Conservation (phyloP, 2,888 invertebrate species). For the Mesodorylaimus sp. region DNA sequence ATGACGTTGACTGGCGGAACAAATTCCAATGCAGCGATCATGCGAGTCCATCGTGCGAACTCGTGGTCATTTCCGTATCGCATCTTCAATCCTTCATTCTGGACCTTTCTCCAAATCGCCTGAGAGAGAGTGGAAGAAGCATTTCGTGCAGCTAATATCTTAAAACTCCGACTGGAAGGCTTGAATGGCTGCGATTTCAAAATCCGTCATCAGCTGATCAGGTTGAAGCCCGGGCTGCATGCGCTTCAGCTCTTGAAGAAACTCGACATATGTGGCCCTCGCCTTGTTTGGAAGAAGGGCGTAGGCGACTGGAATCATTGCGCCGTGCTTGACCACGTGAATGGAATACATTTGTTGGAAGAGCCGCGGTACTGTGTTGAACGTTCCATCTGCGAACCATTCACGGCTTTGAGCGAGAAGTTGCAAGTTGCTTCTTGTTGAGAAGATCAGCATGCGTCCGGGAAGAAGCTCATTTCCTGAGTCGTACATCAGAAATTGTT, state of each 20-base stretch:
- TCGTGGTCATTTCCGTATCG: too few species aligned
- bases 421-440: not conserved
- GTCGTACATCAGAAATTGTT: too few species aligned
- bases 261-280: not conserved
- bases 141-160: not conserved
- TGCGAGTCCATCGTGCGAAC: not conserved
- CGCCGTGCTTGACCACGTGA: not conserved
- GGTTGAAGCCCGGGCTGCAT: not conserved
- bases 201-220: not conserved
- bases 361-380: not conserved
- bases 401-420: not conserved
- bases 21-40: not conserved
- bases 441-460: not conserved
- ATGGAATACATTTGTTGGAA: not conserved
- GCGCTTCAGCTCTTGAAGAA: not conserved
- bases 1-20: not conserved
- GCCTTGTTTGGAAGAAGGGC: not conserved
- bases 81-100: not conserved
- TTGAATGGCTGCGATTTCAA: not conserved
- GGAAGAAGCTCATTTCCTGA: not conserved
- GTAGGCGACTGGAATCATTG: not conserved
- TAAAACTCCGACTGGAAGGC: not conserved
- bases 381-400: slow-evolving; percentile 1
- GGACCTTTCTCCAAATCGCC: not conserved
- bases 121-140: not conserved